These are phyloP conservation scores for Myathropa florea DNA, from an alignment of 2,888 invertebrate genomes.

Conservation along the genomic window DNA sequence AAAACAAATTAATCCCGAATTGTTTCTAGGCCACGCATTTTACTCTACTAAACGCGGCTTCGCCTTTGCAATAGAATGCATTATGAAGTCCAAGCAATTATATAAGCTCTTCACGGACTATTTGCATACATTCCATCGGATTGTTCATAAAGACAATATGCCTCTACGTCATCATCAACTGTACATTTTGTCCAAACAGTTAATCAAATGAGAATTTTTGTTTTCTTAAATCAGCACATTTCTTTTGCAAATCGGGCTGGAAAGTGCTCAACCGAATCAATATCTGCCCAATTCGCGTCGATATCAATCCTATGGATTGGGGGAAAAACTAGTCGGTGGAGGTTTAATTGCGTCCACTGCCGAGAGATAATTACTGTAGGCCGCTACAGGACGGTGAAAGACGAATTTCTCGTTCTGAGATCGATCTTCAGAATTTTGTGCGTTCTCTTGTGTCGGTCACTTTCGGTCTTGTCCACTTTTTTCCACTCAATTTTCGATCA, in stretches of 20 bases:
- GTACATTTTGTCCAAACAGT: not conserved
- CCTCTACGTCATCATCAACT: no score
- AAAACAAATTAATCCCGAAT: no score
- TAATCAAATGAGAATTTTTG: not conserved
- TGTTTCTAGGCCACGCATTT: no score
- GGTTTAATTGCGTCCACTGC: constrained; percentile 73
- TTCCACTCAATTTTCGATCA: constrained; percentile 69
- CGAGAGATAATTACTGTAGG: constrained; percentile 72
- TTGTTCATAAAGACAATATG: no score
- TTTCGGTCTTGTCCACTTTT: constrained; percentile 65
- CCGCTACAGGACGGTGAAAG: constrained; percentile 59
- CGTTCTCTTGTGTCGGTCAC: constrained; percentile 67
- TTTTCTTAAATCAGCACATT: constrained; percentile 43
- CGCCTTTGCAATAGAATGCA: no score
- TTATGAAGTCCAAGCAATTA: no score
- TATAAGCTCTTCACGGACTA: no score
- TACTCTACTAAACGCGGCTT: no score
- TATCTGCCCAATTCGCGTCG: constrained; percentile 67
- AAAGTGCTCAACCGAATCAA: constrained; percentile 63
- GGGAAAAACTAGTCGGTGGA: constrained; percentile 72
- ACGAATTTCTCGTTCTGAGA: constrained; percentile 72
- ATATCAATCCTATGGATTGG: constrained; percentile 59
- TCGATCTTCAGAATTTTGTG: constrained; percentile 70
- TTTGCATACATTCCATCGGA: no score
- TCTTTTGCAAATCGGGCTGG: constrained; percentile 19